phyloP scores from a whole-genome alignment of 2,113 vertebrate species.

The Sinocyclocheilus maitianheensis region DNA sequence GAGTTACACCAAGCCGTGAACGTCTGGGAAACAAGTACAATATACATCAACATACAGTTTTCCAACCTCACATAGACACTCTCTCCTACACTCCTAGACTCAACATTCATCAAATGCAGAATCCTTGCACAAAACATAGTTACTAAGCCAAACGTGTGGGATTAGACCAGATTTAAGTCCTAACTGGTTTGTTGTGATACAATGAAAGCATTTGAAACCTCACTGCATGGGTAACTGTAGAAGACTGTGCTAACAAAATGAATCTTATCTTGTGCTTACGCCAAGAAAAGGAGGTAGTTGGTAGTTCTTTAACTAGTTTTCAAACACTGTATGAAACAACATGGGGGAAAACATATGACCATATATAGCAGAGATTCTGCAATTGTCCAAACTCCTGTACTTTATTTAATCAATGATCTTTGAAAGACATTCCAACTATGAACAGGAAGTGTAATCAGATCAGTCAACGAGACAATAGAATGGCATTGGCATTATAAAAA shows the following conservation, averaged over 20 bases:
- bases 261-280: background rate
- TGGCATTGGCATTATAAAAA: background rate
- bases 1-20: conserved; percentile 99
- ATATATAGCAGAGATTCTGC: background rate
- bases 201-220: background rate
- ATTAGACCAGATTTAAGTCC: conserved; percentile 20
- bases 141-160: background rate
- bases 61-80: background rate
- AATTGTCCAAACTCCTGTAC: background rate
- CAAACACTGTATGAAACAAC: background rate
- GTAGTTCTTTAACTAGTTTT: background rate
- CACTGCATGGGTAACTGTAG: background rate
- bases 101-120: background rate
- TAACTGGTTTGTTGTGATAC: background rate
- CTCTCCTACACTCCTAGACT: background rate
- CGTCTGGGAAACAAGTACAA: conserved; percentile 74
- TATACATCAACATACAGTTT: background rate
- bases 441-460: background rate
- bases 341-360: background rate
- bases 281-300: background rate
- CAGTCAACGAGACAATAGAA: background rate
- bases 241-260: background rate
- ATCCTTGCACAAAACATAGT: background rate
- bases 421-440: background rate
- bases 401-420: background rate